Conservation (phyloP, 92 coral and sea anemone genomes). For the Phymanthus crucifer region DNA sequence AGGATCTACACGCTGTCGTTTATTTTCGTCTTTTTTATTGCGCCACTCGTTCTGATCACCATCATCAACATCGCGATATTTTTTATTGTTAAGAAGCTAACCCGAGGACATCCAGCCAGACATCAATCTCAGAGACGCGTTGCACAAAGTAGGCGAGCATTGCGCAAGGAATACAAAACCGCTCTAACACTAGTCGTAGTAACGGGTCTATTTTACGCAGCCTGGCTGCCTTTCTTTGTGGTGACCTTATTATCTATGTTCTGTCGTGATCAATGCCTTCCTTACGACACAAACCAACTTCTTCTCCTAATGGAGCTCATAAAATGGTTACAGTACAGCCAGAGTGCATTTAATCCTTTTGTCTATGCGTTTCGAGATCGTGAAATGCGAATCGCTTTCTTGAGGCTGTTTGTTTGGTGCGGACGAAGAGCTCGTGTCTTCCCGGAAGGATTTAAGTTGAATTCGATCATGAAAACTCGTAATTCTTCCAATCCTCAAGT, state of each 20-base stretch:
- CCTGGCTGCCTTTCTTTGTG: conserved; percentile 77
- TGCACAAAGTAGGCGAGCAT: conserved; percentile 1
- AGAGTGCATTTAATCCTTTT: conserved; percentile 85
- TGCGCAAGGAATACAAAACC: conserved; percentile 56
- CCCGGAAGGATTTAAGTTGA: conserved; percentile 18
- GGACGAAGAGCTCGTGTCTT: conserved; percentile 27
- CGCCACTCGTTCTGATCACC: conserved; percentile 47
- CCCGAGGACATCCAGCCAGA: conserved; percentile 39
- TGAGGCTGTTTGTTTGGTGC: conserved; percentile 32
- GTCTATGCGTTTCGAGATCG: conserved; percentile 76
- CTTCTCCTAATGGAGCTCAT: conserved; percentile 62
- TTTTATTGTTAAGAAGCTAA: conserved; percentile 45
- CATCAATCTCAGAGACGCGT: conserved; percentile 13
- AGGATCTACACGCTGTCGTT: conserved; percentile 45
- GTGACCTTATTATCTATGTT: conserved; percentile 50
- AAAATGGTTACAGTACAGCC: conserved; percentile 90
- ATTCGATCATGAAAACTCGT: conserved; percentile 2
- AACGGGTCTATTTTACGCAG: conserved; percentile 57
- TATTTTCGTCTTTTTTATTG: conserved; percentile 42
- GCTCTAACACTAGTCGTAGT: conserved; percentile 60
- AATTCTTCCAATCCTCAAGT: conserved; percentile 6
- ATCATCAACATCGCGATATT: conserved; percentile 58
- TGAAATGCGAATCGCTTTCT: conserved; percentile 62
- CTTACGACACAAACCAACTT: conserved; percentile 15
- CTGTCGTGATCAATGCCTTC: conserved; percentile 48